phyloP scores from a whole-genome alignment of 2,797 vertebrate species.

The Anguilla obscura region DNA sequence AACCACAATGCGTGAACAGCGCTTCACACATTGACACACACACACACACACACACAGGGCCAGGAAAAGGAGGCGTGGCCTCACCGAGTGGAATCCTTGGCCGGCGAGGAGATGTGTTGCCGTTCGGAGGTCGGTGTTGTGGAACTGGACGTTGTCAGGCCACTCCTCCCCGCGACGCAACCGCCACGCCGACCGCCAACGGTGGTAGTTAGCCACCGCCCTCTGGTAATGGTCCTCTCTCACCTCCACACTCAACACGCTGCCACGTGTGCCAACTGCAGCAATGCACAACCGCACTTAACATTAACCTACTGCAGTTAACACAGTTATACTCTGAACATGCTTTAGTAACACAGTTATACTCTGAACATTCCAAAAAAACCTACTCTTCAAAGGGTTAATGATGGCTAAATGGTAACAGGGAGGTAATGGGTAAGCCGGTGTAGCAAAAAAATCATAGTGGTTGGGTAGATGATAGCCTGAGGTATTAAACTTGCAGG shows the following conservation, averaged over 20 bases:
- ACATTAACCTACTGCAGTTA: neutral
- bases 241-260: conserved; percentile 85
- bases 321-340: neutral
- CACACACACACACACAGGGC: neutral
- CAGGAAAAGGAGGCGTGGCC: conserved; percentile 43
- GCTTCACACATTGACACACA: neutral
- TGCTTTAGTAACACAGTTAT: neutral
- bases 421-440: too few relatives aligned
- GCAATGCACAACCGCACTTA: conserved; percentile 30
- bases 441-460: too few relatives aligned
- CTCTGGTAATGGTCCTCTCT: conserved; percentile 80
- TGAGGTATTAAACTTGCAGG: too few relatives aligned
- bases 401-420: too few relatives aligned
- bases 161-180: conserved; percentile 73
- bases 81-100: conserved; percentile 80
- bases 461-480: too few relatives aligned
- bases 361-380: neutral
- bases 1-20: neutral
- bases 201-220: conserved; percentile 79
- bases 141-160: conserved; percentile 87
- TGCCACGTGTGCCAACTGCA: conserved; percentile 82
- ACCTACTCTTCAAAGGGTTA: too few relatives aligned
- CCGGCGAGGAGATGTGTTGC: conserved; percentile 72
- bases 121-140: conserved; percentile 73
- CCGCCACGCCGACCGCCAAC: conserved; percentile 79